Conservation (phyloP, 2,888 invertebrate genomes). For the Cordilura impudica region DNA sequence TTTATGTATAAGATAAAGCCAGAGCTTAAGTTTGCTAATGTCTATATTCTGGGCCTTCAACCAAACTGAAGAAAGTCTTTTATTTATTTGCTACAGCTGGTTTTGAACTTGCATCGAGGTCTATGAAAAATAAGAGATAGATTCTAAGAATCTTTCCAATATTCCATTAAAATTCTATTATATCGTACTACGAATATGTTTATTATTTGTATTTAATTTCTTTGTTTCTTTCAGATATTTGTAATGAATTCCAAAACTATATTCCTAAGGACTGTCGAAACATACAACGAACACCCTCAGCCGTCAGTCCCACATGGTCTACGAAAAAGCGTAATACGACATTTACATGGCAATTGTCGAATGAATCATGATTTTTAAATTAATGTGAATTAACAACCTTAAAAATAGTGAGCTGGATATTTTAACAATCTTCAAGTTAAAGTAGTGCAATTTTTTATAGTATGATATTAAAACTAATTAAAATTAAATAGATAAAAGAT, state of each 20-base stretch:
- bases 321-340: constrained; percentile 12
- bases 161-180: no score
- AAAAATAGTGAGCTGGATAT: neutral
- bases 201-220: neutral
- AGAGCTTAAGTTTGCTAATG: no score
- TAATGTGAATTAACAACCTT: neutral
- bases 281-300: neutral
- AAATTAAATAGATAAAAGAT: no score
- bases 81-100: no score
- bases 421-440: neutral
- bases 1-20: no score
- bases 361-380: constrained; percentile 16
- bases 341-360: constrained; percentile 50
- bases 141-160: no score
- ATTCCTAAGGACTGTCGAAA: neutral
- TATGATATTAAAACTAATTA: no score
- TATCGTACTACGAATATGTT: no score
- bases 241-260: constrained; percentile 20
- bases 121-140: no score
- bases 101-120: no score
- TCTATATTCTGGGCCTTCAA: no score
- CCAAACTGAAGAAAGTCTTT: no score
- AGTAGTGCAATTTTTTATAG: neutral
- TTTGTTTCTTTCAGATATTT: constrained; percentile 39
- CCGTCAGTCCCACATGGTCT: constrained; percentile 28